Base-by-base conservation (phyloP, 2,888 invertebrate genomes). In the Leptogaster cylindrica region DNA sequence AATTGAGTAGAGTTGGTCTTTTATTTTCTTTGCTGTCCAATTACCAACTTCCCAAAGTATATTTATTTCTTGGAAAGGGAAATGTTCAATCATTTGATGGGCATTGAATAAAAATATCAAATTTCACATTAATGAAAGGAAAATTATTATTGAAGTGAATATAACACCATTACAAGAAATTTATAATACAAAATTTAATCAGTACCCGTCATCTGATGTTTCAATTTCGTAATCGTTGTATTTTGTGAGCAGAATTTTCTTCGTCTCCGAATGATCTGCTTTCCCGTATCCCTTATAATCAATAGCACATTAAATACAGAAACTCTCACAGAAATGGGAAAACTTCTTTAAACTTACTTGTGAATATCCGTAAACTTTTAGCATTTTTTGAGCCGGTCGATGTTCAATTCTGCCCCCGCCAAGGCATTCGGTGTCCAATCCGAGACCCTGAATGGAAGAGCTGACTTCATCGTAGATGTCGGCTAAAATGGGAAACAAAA, bases 351-450 rank as follows among this genome's bases (percentile, higher is more conserved):
- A 50, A 70, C n/a, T 73, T 76, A 87, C 92, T 85, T 90, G 89
- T 3, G 97, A 97, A 78, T 96, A 95, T 20, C 97, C 97, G 80
- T 93, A 97, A 70, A 98, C 91, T 76, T 90, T 88, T 46, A 97
- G 86, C 71, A 85, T 87, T 76, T 93, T 95, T 48, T 85, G 84
- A 5, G 84, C 85, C 0, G 91, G 83, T 68, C 92, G 88, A 80
- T 95, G 95, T 31, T 89, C 86, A 75, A 98, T 97, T 75, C 96
- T 86, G 10, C 97, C 97, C 16, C 97, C 97, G 3, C 97, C 97
- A 10, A 94, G 80, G 72, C 95, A 94, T 76, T 95, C 90, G 70
- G 89, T 88, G 68, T 90, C 88, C 67, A 91, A 77, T 0, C 84
- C 86, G 8, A 81, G 72, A 12, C 76, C 75, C 48, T 77, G 72